A percentile compares a stretch with the other conserved stretches of the same genome.
Evolutionary conservation across 2,888 invertebrate species (phyloP).

Genomic region (Myopa tessellatipennis): DNA sequence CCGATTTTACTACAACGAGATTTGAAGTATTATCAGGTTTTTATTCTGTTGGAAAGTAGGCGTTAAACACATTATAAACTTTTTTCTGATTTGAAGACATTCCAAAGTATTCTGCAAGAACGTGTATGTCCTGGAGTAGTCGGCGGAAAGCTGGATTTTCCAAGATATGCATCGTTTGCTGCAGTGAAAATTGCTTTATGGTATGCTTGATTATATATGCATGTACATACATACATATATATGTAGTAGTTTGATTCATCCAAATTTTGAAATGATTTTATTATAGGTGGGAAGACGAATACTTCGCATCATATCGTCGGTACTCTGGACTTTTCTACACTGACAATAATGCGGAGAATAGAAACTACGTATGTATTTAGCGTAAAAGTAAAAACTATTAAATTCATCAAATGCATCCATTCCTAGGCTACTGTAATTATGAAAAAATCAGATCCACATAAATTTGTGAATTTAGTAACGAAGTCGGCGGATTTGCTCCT

Average conservation of each 20-base stretch:
- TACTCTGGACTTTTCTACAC: constrained; percentile 71
- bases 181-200: constrained; percentile 85
- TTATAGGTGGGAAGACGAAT: constrained; percentile 81
- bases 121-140: constrained; percentile 83
- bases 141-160: constrained; percentile 84
- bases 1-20: constrained; percentile 84
- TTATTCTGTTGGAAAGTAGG: background rate
- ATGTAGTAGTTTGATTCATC: background rate
- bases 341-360: constrained; percentile 63
- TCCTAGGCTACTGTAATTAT: constrained; percentile 71
- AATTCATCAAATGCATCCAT: background rate
- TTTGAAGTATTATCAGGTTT: constrained; percentile 84
- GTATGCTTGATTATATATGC: constrained; percentile 60
- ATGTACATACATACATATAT: background rate
- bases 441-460: constrained; percentile 81
- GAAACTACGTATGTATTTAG: constrained; percentile 64
- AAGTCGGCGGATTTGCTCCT: constrained; percentile 78
- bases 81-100: constrained; percentile 68
- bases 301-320: constrained; percentile 79
- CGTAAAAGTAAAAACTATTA: background rate
- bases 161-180: constrained; percentile 85
- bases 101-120: constrained; percentile 82
- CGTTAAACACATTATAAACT: background rate
- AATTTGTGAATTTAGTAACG: constrained; percentile 77
- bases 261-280: background rate